Conservation (phyloP, 2,113 vertebrate genomes). For the Cheirogaleus medius region DNA sequence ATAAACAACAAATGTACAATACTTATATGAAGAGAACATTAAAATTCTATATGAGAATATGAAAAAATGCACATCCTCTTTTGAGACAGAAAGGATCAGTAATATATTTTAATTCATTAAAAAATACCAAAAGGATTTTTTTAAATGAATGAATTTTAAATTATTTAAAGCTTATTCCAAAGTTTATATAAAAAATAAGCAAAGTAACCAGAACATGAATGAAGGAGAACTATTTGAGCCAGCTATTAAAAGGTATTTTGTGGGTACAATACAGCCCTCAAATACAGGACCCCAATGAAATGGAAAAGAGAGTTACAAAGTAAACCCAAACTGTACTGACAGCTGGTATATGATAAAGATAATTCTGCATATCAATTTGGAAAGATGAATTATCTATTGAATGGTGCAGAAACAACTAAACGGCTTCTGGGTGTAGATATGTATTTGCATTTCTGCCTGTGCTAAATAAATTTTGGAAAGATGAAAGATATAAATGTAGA, state of each 20-base stretch:
- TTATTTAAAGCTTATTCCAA: slow-evolving; percentile 45
- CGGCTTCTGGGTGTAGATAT: not conserved
- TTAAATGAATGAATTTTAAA: not conserved
- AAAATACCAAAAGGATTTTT: not conserved
- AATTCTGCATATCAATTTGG: not conserved
- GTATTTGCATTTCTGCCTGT: not conserved
- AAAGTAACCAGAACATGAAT: not conserved
- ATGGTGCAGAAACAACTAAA: not conserved
- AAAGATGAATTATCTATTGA: not conserved
- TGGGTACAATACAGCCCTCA: not conserved
- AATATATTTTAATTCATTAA: slow-evolving; percentile 24
- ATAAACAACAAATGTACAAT: not conserved
- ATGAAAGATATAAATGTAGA: not conserved
- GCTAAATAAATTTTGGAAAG: not conserved
- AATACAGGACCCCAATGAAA: not conserved
- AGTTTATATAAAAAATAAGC: not conserved
- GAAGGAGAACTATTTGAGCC: not conserved
- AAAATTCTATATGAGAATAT: slow-evolving; percentile 1
- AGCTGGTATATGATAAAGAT: not conserved
- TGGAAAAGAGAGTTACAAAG: not conserved
- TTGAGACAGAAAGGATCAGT: not conserved
- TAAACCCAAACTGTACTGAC: not conserved
- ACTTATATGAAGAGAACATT: not conserved
- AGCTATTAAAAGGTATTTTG: not conserved
- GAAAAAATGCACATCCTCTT: not conserved